phyloP scores from a whole-genome alignment of 2,113 vertebrate species.

The Cyprinodon tularosa region DNA sequence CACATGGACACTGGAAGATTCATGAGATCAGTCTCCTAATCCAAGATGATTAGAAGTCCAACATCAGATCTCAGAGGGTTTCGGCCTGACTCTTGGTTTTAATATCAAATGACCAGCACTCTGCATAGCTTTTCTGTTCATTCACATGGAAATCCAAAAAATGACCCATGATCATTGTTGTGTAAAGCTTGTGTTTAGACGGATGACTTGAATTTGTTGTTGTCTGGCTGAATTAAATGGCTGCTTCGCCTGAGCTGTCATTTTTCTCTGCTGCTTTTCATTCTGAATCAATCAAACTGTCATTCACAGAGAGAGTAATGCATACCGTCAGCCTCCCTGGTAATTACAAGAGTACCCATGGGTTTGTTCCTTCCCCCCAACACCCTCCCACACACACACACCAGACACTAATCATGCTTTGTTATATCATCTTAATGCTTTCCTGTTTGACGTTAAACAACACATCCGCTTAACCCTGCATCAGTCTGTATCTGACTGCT shows the following conservation, averaged over 20 bases:
- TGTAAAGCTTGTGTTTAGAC: neutral
- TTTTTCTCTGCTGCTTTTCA: constrained; percentile 36
- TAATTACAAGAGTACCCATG: constrained; percentile 58
- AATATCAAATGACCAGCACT: constrained; percentile 22
- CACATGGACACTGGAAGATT: constrained; percentile 70
- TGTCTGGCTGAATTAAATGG: constrained; percentile 31
- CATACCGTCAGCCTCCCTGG: constrained; percentile 33
- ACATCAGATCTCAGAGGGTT: constrained; percentile 17
- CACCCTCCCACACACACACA: constrained; percentile 15
- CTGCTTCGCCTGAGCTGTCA: constrained; percentile 12
- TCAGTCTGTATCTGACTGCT: constrained; percentile 16
- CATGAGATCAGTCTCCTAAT: constrained; percentile 59
- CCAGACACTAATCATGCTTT: constrained; percentile 49
- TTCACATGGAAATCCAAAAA: constrained; percentile 33
- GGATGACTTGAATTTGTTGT: neutral
- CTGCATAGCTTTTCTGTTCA: constrained; percentile 4
- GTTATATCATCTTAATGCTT: constrained; percentile 61
- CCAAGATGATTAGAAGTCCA: constrained; percentile 27
- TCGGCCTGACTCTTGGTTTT: constrained; percentile 18
- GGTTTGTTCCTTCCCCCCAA: constrained; percentile 23
- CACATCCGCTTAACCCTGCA: constrained; percentile 15
- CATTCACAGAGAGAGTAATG: constrained; percentile 30
- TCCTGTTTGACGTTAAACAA: constrained; percentile 35
- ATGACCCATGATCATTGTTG: neutral
- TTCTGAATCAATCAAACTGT: constrained; percentile 41